Percentiles rank a stretch among this genome's conserved stretches.
These are phyloP conservation scores for Siderastrea siderea DNA, from an alignment of 92 coral and sea anemone species.

Conservation along the genomic window DNA sequence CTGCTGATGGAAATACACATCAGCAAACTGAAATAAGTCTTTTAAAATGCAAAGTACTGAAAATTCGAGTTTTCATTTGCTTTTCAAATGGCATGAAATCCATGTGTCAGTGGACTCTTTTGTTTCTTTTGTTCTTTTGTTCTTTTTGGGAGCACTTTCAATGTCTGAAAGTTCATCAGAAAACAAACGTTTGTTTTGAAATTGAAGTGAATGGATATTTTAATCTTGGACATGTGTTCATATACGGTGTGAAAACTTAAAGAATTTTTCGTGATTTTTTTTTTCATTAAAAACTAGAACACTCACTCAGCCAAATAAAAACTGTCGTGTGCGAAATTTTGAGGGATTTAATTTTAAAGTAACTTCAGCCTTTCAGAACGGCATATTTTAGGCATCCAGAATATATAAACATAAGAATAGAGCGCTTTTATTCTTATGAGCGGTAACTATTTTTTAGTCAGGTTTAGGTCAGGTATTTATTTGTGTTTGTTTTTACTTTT, in stretches of 20 bases:
- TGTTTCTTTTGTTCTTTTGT: conserved; percentile 10
- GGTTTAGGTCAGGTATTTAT: too few relatives aligned
- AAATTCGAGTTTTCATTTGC: conserved; percentile 4
- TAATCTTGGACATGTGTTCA: not conserved
- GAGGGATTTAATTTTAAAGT: too few relatives aligned
- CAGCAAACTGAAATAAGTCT: not conserved
- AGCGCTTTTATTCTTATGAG: too few relatives aligned
- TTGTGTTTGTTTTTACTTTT: too few relatives aligned
- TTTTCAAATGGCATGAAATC: not conserved
- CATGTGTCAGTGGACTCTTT: conserved; percentile 5
- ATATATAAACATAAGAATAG: too few relatives aligned
- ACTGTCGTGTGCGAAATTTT: too few relatives aligned
- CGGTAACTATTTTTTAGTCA: too few relatives aligned
- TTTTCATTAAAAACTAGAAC: too few relatives aligned
- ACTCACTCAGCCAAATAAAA: too few relatives aligned
- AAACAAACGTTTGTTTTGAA: conserved; percentile 9
- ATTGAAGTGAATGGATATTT: not conserved
- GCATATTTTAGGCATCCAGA: too few relatives aligned
- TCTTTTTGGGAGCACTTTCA: not conserved
- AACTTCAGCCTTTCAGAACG: too few relatives aligned
- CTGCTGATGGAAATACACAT: not conserved
- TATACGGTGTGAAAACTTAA: not conserved
- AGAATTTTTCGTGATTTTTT: not conserved
- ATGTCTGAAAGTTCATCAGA: not conserved
- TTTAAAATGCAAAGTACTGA: not conserved